These are phyloP conservation scores for Cyrtodaria siliqua DNA, from an alignment of 2,888 invertebrate genomes.

Conservation along the genomic window DNA sequence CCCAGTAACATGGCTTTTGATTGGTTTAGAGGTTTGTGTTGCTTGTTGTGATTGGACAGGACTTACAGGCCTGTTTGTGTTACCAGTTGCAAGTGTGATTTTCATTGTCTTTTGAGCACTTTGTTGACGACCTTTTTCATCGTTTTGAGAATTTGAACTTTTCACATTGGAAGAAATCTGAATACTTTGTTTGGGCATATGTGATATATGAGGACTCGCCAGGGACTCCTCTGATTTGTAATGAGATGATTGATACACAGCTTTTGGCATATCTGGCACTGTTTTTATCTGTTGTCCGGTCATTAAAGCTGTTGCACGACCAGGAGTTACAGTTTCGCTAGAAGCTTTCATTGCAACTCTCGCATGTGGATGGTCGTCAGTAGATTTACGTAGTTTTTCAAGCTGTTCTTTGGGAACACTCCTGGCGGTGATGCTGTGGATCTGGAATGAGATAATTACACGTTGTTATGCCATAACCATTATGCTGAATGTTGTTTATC, in stretches of 20 bases:
- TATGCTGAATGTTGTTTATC: too few relatives aligned
- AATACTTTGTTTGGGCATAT: slow-evolving; percentile 50
- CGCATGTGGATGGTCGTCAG: slow-evolving; percentile 46
- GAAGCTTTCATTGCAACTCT: slow-evolving; percentile 32
- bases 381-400: slow-evolving; percentile 64
- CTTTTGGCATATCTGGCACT: slow-evolving; percentile 48
- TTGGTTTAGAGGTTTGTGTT: slow-evolving; percentile 31
- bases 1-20: slow-evolving; percentile 44
- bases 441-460: slow-evolving; percentile 62
- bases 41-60: slow-evolving; percentile 34
- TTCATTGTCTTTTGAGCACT: slow-evolving; percentile 31
- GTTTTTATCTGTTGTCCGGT: slow-evolving; percentile 58
- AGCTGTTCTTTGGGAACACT: slow-evolving; percentile 77
- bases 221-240: not conserved
- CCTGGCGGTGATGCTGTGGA: slow-evolving; percentile 80
- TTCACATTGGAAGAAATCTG: slow-evolving; percentile 46
- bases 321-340: slow-evolving; percentile 28
- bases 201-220: not conserved
- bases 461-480: too few relatives aligned
- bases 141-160: slow-evolving; percentile 2
- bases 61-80: slow-evolving; percentile 51
- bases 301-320: slow-evolving; percentile 57
- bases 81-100: slow-evolving; percentile 44
- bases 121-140: slow-evolving; percentile 12
- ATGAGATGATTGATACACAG: slow-evolving; percentile 49